phyloP scores from a whole-genome alignment of 1,140 invertebrate species.

The Andricus grossulariae region DNA sequence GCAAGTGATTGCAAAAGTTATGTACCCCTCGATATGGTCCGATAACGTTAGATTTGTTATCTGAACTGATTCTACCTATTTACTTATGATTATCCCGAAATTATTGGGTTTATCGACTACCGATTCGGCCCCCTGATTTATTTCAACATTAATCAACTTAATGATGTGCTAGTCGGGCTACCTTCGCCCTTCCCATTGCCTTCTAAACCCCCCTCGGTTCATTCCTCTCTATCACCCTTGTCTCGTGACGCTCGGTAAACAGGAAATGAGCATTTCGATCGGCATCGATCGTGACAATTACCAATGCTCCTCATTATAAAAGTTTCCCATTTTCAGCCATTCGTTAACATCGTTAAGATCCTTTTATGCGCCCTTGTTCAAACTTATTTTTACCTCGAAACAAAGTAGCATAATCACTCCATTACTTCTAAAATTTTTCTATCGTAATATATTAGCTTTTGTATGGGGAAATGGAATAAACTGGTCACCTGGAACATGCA shows the following conservation, averaged over 20 bases:
- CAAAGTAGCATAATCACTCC: neutral
- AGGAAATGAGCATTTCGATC: slow-evolving; percentile 75
- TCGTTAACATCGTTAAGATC: slow-evolving; percentile 16
- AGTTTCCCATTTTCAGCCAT: slow-evolving; percentile 43
- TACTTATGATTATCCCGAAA: slow-evolving; percentile 74
- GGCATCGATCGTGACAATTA: slow-evolving; percentile 74
- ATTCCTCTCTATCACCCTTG: slow-evolving; percentile 53
- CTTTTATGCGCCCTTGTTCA: neutral
- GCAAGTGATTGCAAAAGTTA: too few relatives aligned
- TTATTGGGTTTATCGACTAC: slow-evolving; percentile 74
- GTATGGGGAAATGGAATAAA: too few relatives aligned
- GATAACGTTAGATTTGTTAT: too few relatives aligned
- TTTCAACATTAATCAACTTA: slow-evolving; percentile 76
- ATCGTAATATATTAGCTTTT: too few relatives aligned
- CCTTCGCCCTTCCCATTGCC: slow-evolving; percentile 57
- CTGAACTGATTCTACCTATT: slow-evolving; percentile 63
- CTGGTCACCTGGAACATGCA: too few relatives aligned
- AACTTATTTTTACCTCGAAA: neutral
- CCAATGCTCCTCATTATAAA: slow-evolving; percentile 60
- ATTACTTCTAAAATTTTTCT: neutral
- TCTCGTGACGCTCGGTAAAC: slow-evolving; percentile 62
- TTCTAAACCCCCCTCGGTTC: slow-evolving; percentile 43
- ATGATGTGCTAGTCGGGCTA: slow-evolving; percentile 71
- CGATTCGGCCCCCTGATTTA: slow-evolving; percentile 73
- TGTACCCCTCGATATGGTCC: too few relatives aligned